Conservation (phyloP, 1,140 invertebrate species). For the Hestina assimilis region DNA sequence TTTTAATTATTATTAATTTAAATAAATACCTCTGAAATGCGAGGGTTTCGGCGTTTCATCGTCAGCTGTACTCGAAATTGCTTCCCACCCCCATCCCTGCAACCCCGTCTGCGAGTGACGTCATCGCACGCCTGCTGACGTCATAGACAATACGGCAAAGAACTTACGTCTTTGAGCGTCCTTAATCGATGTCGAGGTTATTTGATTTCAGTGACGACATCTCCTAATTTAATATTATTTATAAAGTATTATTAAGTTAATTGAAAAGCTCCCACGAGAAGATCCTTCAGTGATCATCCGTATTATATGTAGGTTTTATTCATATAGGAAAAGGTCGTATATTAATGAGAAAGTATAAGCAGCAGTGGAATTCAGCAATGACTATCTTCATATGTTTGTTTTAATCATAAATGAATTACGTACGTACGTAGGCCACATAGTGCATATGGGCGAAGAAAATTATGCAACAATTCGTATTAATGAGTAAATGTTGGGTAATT, state of each 20-base stretch:
- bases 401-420: no score
- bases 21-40: constrained; percentile 16
- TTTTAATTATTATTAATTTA: constrained; percentile 17
- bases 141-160: constrained; percentile 61
- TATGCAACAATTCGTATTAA: no score
- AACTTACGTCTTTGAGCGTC: constrained; percentile 50
- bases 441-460: no score
- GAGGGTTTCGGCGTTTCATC: constrained; percentile 37
- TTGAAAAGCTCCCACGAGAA: no score
- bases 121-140: constrained; percentile 60
- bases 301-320: no score
- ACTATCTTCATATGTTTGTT: no score
- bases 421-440: no score
- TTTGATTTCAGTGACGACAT: constrained; percentile 2
- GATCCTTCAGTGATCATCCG: no score
- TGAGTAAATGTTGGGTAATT: no score
- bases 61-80: constrained; percentile 62
- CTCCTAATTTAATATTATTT: background rate
- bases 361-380: no score
- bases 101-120: constrained; percentile 49
- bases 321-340: no score
- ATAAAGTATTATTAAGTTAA: background rate
- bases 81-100: constrained; percentile 40
- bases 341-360: no score
- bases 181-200: constrained; percentile 67